These are phyloP conservation scores for Etheostoma cragini DNA, from an alignment of 2,113 vertebrate species.

Conservation along the genomic window DNA sequence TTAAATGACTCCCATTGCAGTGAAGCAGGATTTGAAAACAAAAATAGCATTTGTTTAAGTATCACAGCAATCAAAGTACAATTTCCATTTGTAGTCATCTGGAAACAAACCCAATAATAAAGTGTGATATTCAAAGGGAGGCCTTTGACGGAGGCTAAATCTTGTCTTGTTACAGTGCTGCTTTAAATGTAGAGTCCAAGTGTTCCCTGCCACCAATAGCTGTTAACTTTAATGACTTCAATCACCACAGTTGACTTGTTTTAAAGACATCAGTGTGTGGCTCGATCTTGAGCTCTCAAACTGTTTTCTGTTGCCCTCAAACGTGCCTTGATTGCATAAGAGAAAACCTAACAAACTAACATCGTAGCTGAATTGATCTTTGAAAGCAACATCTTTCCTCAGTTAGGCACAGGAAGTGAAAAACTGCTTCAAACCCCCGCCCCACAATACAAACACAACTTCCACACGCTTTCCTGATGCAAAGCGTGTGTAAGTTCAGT, in stretches of 20 bases:
- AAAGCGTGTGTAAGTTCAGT: no score
- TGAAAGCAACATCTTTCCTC: slow-evolving; percentile 11
- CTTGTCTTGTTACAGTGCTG: slow-evolving; percentile 36
- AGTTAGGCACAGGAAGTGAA: neutral
- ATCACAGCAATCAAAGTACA: slow-evolving; percentile 10
- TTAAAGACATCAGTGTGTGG: slow-evolving; percentile 45
- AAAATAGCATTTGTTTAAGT: neutral
- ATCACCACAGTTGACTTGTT: slow-evolving; percentile 64
- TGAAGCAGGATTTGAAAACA: neutral
- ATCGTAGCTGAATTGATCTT: slow-evolving; percentile 30
- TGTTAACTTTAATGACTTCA: slow-evolving; percentile 65
- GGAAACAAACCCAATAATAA: slow-evolving; percentile 40
- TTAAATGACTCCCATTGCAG: no score
- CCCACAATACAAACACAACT: no score
- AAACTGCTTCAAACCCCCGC: neutral
- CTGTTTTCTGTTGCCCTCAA: slow-evolving; percentile 21
- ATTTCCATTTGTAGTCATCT: slow-evolving; percentile 36
- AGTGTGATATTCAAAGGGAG: slow-evolving; percentile 15
- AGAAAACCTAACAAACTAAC: slow-evolving; percentile 9
- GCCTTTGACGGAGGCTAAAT: slow-evolving; percentile 28
- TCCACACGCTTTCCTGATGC: no score
- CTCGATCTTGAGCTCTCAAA: slow-evolving; percentile 26
- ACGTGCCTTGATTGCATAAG: slow-evolving; percentile 43
- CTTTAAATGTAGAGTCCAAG: slow-evolving; percentile 46
- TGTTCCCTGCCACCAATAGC: slow-evolving; percentile 28